These are phyloP conservation scores for Petrolisthes cinctipes DNA, from an alignment of 2,888 invertebrate species.

Conservation along the genomic window DNA sequence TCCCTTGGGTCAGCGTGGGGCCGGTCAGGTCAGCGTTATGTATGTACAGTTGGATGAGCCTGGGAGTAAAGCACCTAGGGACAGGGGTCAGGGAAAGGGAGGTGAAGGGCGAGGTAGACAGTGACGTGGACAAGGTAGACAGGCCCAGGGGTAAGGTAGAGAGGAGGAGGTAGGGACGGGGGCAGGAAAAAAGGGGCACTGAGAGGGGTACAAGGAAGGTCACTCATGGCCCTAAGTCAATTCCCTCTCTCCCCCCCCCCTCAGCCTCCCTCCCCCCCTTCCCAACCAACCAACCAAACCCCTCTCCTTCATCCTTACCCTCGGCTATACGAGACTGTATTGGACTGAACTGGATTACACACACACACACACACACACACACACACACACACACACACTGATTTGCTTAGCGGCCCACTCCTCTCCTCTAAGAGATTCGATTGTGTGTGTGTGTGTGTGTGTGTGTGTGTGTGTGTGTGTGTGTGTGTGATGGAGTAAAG, in stretches of 20 bases:
- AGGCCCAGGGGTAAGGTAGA: not conserved
- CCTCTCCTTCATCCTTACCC: no score
- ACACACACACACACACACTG: slow-evolving; percentile 11
- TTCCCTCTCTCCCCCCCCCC: no score
- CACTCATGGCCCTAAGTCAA: no score
- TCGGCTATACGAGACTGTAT: no score
- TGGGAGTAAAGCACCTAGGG: slow-evolving; percentile 20
- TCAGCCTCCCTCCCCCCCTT: no score
- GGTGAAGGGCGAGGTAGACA: not conserved
- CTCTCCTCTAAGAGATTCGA: no score
- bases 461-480: not conserved
- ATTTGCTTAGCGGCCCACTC: not conserved
- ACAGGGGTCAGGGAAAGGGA: slow-evolving; percentile 26
- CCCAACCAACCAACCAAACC: no score
- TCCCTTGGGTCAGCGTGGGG: slow-evolving; percentile 16
- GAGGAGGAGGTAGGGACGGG: not conserved
- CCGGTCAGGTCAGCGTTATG: slow-evolving; percentile 15
- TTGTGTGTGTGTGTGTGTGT: not conserved
- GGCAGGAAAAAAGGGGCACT: no score
- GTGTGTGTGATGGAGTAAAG: slow-evolving; percentile 1
- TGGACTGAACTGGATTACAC: not conserved
- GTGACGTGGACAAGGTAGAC: not conserved
- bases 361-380: slow-evolving; percentile 5
- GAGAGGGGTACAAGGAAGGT: no score
- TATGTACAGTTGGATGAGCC: slow-evolving; percentile 27